These are phyloP conservation scores for Clarias fuscus DNA, from an alignment of 2,797 vertebrate species.

Conservation along the genomic window DNA sequence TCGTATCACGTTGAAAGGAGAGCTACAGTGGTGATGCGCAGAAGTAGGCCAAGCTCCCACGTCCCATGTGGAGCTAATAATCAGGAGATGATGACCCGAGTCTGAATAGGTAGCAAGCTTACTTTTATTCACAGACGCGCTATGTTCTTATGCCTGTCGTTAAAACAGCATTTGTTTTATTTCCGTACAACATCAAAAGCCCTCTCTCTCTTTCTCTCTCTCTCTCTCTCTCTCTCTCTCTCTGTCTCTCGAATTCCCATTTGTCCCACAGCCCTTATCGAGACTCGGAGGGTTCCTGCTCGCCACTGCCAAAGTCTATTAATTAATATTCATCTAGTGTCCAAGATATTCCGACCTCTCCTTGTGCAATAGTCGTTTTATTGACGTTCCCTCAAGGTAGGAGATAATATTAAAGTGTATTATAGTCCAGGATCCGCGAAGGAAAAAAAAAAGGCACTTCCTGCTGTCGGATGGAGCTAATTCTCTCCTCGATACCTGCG, in stretches of 20 bases:
- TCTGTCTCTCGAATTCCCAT: not conserved
- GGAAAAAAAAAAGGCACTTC: not conserved
- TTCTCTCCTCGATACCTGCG: not conserved
- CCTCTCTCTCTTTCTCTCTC: too few species aligned
- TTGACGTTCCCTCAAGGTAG: slow-evolving; percentile 20
- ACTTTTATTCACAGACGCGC: not conserved
- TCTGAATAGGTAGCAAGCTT: not conserved
- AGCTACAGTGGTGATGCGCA: not conserved
- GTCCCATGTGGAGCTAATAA: slow-evolving; percentile 3
- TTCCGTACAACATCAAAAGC: not conserved
- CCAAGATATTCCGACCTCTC: slow-evolving; percentile 38
- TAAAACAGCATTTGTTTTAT: not conserved
- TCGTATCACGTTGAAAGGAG: not conserved
- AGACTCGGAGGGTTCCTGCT: not conserved
- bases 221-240: too few species aligned
- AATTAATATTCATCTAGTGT: slow-evolving; percentile 47
- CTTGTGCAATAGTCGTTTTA: slow-evolving; percentile 31
- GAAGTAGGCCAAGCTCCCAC: not conserved
- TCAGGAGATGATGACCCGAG: not conserved
- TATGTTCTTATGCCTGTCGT: not conserved
- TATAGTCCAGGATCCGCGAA: not conserved
- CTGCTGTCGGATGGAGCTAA: slow-evolving; percentile 8
- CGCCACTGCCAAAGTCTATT: not conserved
- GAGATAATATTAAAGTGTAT: slow-evolving; percentile 24
- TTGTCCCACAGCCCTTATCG: not conserved